Conservation (phyloP, 1,140 invertebrate genomes). For the Drosophila ohnishii region DNA sequence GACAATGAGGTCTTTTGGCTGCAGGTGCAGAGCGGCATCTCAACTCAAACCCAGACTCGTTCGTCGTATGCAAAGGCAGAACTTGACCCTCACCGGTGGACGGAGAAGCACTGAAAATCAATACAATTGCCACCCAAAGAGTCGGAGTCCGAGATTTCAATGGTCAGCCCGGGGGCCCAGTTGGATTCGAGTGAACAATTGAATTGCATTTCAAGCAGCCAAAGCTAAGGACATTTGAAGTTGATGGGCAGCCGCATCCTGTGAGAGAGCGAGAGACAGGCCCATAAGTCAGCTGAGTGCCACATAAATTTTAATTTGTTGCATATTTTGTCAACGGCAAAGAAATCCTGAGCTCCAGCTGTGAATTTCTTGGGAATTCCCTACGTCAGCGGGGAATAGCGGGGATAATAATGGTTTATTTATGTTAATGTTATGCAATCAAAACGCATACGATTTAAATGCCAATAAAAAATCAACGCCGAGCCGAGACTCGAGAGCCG, state of each 20-base stretch:
- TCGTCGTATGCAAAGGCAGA: constrained; percentile 50
- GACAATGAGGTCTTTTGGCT: constrained; percentile 71
- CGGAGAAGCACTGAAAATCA: constrained; percentile 53
- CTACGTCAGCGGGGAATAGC: constrained; percentile 43
- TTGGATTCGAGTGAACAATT: constrained; percentile 62
- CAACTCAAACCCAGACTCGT: constrained; percentile 14
- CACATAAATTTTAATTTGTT: constrained; percentile 83
- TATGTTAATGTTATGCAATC: constrained; percentile 83
- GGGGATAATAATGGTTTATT: constrained; percentile 78
- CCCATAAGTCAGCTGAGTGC: constrained; percentile 66
- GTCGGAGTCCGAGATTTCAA: constrained; percentile 33
- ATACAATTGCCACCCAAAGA: constrained; percentile 79
- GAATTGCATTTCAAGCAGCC: constrained; percentile 79
- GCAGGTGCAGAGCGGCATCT: constrained; percentile 64
- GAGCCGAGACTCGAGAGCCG: constrained; percentile 18
- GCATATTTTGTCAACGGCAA: constrained; percentile 83
- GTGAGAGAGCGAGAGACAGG: constrained; percentile 35
- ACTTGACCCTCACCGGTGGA: constrained; percentile 52
- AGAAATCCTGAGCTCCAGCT: constrained; percentile 64
- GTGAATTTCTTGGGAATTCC: constrained; percentile 83
- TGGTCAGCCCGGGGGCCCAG: constrained; percentile 29
- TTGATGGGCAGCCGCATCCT: constrained; percentile 76
- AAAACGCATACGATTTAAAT: constrained; percentile 82
- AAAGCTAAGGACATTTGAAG: constrained; percentile 74
- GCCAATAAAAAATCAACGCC: constrained; percentile 82